These are phyloP conservation scores for Acridotheres tristis DNA, from an alignment of 2,797 vertebrate species.

Conservation along the genomic window DNA sequence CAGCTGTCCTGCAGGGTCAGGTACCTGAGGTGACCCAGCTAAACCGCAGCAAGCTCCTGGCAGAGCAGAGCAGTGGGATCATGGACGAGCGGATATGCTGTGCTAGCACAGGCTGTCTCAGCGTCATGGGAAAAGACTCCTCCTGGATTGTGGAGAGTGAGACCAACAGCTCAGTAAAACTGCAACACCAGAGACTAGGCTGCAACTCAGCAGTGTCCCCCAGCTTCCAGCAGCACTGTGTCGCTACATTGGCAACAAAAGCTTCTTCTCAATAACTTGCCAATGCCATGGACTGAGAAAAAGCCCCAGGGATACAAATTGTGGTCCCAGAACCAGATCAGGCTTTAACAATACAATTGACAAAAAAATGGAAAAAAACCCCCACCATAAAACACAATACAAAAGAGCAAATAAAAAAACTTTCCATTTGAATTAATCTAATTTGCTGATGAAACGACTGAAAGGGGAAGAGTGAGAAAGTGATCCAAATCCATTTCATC, in stretches of 20 bases:
- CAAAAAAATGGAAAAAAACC: background rate
- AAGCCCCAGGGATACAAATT: constrained; percentile 32
- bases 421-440: constrained; percentile 65
- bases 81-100: constrained; percentile 76
- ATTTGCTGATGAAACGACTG: constrained; percentile 62
- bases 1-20: constrained; percentile 87
- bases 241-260: constrained; percentile 94
- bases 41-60: constrained; percentile 70
- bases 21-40: constrained; percentile 73
- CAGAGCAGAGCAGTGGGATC: constrained; percentile 69
- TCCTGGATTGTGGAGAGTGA: constrained; percentile 89
- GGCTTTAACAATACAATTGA: constrained; percentile 31
- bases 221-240: constrained; percentile 99
- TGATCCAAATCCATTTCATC: constrained; percentile 50
- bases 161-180: constrained; percentile 78
- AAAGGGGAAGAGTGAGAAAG: background rate
- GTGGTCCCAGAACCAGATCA: constrained; percentile 39
- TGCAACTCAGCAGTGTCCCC: constrained; percentile 92
- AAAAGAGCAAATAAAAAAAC: background rate
- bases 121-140: constrained; percentile 84
- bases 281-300: constrained; percentile 57
- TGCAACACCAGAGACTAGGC: constrained; percentile 93
- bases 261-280: constrained; percentile 94
- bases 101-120: constrained; percentile 80
- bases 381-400: background rate